phyloP scores from a whole-genome alignment of 2,113 vertebrate species.

The Ia io region DNA sequence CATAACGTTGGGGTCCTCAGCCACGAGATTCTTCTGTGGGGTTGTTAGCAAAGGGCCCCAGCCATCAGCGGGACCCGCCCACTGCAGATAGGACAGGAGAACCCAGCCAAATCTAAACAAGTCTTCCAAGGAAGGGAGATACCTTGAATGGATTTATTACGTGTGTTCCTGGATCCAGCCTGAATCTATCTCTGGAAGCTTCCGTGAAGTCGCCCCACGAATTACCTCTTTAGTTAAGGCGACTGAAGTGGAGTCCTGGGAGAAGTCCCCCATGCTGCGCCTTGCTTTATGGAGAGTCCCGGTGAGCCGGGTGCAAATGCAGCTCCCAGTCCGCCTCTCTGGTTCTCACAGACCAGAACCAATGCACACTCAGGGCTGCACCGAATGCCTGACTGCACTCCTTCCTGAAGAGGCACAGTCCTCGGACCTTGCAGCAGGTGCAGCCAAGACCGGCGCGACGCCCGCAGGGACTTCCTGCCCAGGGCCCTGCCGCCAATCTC shows the following conservation, averaged over 20 bases:
- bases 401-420: not conserved
- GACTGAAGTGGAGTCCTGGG: not conserved
- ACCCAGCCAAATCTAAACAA: not conserved
- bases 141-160: not conserved
- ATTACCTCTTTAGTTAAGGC: not conserved
- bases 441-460: not conserved
- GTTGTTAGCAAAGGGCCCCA: not conserved
- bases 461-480: not conserved
- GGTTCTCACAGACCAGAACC: not conserved
- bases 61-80: no score
- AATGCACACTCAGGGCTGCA: not conserved
- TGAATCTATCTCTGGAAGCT: not conserved
- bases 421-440: not conserved
- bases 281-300: not conserved
- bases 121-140: not conserved
- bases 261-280: not conserved
- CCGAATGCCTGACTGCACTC: not conserved
- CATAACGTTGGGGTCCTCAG: no score
- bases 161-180: not conserved
- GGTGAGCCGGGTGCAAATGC: no score
- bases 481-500: not conserved
- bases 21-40: not conserved
- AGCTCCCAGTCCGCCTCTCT: no score
- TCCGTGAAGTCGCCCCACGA: not conserved
- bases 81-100: not conserved